Evolutionary conservation across 23 tunicate genomes (phyloP).

Genomic region (Ascidia mentula): DNA sequence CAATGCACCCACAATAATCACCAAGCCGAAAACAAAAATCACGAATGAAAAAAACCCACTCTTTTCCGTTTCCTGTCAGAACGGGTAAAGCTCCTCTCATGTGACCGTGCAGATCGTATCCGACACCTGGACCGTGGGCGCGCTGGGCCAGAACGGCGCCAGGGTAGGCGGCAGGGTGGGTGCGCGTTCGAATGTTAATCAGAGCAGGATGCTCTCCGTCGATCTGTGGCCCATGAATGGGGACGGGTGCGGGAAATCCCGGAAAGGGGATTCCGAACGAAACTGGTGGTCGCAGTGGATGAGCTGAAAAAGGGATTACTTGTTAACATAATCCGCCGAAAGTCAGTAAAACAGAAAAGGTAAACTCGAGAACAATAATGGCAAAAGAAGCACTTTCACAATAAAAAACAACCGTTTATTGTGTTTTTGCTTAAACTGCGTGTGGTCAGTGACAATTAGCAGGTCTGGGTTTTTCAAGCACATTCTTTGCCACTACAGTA

Average conservation of each 20-base stretch:
- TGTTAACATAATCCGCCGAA: too few relatives aligned
- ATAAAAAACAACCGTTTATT: too few relatives aligned
- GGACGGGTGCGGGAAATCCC: slow-evolving; percentile 17
- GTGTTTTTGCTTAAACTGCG: too few relatives aligned
- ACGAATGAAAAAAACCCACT: slow-evolving; percentile 8
- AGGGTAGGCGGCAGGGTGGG: slow-evolving; percentile 7
- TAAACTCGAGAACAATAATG: too few relatives aligned
- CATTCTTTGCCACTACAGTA: too few relatives aligned
- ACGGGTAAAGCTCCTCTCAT: slow-evolving; percentile 26
- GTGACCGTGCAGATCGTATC: slow-evolving; percentile 43
- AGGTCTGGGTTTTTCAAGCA: too few relatives aligned
- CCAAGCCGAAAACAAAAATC: neutral
- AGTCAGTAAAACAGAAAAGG: too few relatives aligned
- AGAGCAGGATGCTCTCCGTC: slow-evolving; percentile 12
- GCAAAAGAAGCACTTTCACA: too few relatives aligned
- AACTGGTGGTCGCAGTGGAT: slow-evolving; percentile 26
- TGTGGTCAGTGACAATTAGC: too few relatives aligned
- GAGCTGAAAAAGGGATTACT: slow-evolving; percentile 8
- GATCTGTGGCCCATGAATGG: slow-evolving; percentile 14
- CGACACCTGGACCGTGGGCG: slow-evolving; percentile 32
- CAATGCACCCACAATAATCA: too few relatives aligned
- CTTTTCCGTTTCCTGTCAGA: slow-evolving; percentile 9
- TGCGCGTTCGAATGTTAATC: neutral
- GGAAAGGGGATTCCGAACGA: slow-evolving; percentile 37
- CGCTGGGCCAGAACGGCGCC: slow-evolving; percentile 29